Percentiles rank a stretch among this genome's conserved stretches.
phyloP scores from a whole-genome alignment of 2,797 vertebrate genomes.

The Gadopsis marmoratus region DNA sequence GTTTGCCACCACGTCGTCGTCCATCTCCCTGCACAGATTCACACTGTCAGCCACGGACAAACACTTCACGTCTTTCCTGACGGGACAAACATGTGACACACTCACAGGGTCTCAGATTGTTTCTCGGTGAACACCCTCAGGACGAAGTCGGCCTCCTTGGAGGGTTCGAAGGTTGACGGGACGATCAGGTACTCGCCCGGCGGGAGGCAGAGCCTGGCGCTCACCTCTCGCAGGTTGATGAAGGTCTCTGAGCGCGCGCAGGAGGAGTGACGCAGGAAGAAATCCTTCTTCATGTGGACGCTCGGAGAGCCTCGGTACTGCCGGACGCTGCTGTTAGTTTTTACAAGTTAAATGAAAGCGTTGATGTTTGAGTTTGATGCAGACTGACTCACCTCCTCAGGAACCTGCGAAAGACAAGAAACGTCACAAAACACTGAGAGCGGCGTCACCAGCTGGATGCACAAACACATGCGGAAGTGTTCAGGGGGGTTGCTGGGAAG shows the following conservation, averaged over 20 bases:
- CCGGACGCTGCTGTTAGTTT: accelerated
- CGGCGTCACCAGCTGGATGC: no score
- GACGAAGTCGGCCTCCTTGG: constrained; percentile 91
- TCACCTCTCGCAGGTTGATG: constrained; percentile 93
- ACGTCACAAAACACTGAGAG: not conserved
- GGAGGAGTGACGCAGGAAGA: constrained; percentile 90
- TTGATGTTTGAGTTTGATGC: not conserved
- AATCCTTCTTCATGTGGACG: constrained; percentile 93
- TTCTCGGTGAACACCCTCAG: constrained; percentile 95
- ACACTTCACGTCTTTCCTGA: no score
- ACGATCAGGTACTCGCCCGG: constrained; percentile 93
- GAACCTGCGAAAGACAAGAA: constrained; percentile 82
- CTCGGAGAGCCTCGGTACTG: constrained; percentile 86
- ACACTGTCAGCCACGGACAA: not conserved
- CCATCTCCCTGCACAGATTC: constrained; percentile 86
- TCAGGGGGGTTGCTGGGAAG: no score
- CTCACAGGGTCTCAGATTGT: constrained; percentile 86
- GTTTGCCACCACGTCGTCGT: constrained; percentile 83
- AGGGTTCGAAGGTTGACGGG: constrained; percentile 92
- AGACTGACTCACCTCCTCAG: constrained; percentile 88
- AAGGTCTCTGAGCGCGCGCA: constrained; percentile 93
- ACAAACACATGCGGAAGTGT: no score
- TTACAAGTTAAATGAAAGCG: not conserved
- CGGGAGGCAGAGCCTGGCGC: constrained; percentile 88
- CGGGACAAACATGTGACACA: constrained; percentile 11